A percentile compares a stretch with the other conserved stretches of the same genome.
phyloP scores from a whole-genome alignment of 2,113 vertebrate species.

The Dermatemys mawii region DNA sequence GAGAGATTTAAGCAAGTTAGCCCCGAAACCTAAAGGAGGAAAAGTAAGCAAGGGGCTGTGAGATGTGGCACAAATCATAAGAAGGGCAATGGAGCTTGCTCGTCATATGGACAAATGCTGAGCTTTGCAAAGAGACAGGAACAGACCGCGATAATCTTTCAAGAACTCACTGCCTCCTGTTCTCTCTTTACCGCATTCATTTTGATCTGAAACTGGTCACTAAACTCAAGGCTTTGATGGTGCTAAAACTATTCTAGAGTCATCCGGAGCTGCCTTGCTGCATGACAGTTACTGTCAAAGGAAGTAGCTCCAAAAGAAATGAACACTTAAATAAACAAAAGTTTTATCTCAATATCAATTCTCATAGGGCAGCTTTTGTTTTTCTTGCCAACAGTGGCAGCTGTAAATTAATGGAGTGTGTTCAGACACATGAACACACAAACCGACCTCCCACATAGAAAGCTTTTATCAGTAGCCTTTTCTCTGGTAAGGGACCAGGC shows the following conservation, averaged over 20 bases:
- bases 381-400: not conserved
- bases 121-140: not conserved
- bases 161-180: fast-evolving
- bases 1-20: not conserved
- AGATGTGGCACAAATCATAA: not conserved
- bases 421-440: not conserved
- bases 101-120: not conserved
- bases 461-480: conserved; percentile 18
- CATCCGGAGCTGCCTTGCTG: not conserved
- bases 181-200: not conserved
- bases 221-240: not conserved
- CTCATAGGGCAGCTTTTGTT: not conserved
- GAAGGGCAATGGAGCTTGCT: not conserved
- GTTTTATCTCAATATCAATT: not conserved
- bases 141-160: not conserved
- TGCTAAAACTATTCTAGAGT: not conserved
- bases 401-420: conserved; percentile 2
- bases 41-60: not conserved
- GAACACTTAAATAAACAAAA: not conserved
- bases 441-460: not conserved
- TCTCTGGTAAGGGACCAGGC: not conserved
- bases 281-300: not conserved
- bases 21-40: not conserved
- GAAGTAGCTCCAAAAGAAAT: not conserved
- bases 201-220: not conserved